phyloP scores from a whole-genome alignment of 2,113 vertebrate genomes.

The Austrofundulus limnaeus region DNA sequence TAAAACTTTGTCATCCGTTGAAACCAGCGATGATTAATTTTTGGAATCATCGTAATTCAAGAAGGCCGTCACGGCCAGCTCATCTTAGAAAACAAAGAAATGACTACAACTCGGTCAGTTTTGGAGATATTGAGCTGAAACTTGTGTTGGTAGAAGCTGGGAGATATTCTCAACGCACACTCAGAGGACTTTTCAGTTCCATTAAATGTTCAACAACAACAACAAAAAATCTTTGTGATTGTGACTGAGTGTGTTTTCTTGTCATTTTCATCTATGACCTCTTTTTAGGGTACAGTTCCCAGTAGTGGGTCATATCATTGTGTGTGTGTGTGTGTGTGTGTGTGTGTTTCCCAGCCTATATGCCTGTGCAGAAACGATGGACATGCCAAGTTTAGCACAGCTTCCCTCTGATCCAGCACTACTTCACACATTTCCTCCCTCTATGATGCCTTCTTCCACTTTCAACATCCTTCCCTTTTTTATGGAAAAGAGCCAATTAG shows the following conservation, averaged over 20 bases:
- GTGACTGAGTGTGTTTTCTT: conserved; percentile 3
- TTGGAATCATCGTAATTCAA: too few species aligned
- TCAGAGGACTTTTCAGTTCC: too few species aligned
- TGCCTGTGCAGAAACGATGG: conserved; percentile 5
- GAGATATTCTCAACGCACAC: too few species aligned
- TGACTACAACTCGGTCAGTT: too few species aligned
- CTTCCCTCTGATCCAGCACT: conserved; percentile 56
- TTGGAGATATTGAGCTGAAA: too few species aligned
- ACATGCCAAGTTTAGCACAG: conserved; percentile 29
- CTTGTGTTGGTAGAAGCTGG: too few species aligned
- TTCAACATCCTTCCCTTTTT: conserved; percentile 99
- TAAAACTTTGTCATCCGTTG: too few species aligned
- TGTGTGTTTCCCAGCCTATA: conserved; percentile 15
- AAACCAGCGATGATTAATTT: too few species aligned
- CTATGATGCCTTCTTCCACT: conserved; percentile 86
- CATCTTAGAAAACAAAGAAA: too few species aligned
- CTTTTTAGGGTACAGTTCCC: conserved; percentile 6
- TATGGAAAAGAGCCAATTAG: conserved; percentile 99
- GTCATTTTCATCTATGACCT: conserved; percentile 36
- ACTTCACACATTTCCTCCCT: conserved; percentile 38
- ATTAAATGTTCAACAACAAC: too few species aligned
- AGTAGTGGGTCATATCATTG: conserved; percentile 18
- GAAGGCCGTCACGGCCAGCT: too few species aligned
- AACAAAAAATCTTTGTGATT: too few species aligned
- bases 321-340: conserved; percentile 10